A percentile compares a stretch with the other conserved stretches of the same genome.
These are phyloP conservation scores for Sebastolobus alascanus DNA, from an alignment of 2,797 vertebrate genomes.

Conservation along the genomic window DNA sequence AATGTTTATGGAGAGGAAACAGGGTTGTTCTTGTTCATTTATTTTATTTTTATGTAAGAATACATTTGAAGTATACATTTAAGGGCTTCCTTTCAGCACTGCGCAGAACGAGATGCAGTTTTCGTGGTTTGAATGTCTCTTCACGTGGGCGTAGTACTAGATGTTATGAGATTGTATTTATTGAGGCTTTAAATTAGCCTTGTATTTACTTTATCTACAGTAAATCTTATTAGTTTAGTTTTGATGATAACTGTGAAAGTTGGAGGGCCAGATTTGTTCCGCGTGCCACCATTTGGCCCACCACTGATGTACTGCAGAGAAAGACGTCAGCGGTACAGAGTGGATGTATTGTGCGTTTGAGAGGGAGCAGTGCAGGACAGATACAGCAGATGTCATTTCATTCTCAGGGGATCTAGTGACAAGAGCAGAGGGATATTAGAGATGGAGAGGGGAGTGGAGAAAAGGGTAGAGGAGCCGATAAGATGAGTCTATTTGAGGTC, in stretches of 20 bases:
- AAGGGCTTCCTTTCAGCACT: too few species aligned
- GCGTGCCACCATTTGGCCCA: not conserved
- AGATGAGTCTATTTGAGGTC: conserved; percentile 49
- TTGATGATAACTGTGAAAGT: not conserved
- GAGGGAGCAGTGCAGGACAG: conserved; percentile 20
- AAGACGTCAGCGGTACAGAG: not conserved
- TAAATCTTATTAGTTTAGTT: not conserved
- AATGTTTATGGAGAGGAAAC: too few species aligned
- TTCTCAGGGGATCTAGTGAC: conserved; percentile 42
- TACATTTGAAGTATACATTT: too few species aligned
- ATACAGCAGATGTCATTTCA: conserved; percentile 33
- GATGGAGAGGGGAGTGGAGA: not conserved
- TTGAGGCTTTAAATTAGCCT: not conserved
- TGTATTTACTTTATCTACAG: not conserved
- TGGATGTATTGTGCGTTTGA: not conserved
- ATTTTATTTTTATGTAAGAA: not conserved
- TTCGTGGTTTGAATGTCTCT: not conserved
- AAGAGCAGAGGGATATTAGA: conserved; percentile 29
- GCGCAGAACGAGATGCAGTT: not conserved
- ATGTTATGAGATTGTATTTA: not conserved
- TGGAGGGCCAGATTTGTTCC: not conserved
- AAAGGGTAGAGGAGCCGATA: conserved; percentile 17
- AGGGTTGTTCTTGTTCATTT: not conserved
- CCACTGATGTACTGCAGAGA: not conserved
- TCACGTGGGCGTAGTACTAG: not conserved